Conservation (phyloP, 2,888 invertebrate species). For the Pegoplata infirma region DNA sequence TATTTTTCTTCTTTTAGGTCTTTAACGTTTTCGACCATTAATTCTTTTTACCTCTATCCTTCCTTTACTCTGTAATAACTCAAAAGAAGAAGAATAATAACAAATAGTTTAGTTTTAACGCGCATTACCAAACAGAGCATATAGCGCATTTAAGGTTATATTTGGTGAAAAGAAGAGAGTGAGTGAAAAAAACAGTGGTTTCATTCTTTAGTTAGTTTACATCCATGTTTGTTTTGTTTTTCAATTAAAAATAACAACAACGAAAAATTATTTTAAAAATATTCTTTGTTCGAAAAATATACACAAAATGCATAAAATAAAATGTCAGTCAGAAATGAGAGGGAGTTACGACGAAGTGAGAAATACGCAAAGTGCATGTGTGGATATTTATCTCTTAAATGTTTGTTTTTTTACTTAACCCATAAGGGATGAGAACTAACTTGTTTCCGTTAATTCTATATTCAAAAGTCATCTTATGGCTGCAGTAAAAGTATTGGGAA, state of each 20-base stretch:
- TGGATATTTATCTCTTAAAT: neutral
- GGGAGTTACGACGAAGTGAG: neutral
- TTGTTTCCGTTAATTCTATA: too few relatives aligned
- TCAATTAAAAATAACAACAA: conserved; percentile 35
- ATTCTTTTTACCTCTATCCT: neutral
- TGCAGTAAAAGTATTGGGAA: too few relatives aligned
- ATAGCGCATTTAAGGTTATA: conserved; percentile 53
- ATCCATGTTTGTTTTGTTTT: neutral
- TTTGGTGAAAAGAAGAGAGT: conserved; percentile 46
- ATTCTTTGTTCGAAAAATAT: conserved; percentile 31
- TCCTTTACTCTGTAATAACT: neutral
- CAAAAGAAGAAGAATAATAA: conserved; percentile 16
- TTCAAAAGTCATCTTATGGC: too few relatives aligned
- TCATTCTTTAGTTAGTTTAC: conserved; percentile 25
- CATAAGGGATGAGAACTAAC: too few relatives aligned
- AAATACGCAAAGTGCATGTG: neutral
- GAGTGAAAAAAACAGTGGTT: conserved; percentile 35
- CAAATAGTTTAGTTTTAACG: conserved; percentile 18
- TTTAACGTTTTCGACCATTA: neutral
- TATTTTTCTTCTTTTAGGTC: neutral
- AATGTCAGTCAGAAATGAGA: neutral
- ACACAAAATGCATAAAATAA: conserved; percentile 13
- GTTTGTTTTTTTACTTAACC: neutral
- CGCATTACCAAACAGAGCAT: conserved; percentile 60
- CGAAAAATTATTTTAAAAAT: too few relatives aligned